These are phyloP conservation scores for Drosophila buzzatii DNA, from an alignment of 2,888 invertebrate species.

Conservation along the genomic window DNA sequence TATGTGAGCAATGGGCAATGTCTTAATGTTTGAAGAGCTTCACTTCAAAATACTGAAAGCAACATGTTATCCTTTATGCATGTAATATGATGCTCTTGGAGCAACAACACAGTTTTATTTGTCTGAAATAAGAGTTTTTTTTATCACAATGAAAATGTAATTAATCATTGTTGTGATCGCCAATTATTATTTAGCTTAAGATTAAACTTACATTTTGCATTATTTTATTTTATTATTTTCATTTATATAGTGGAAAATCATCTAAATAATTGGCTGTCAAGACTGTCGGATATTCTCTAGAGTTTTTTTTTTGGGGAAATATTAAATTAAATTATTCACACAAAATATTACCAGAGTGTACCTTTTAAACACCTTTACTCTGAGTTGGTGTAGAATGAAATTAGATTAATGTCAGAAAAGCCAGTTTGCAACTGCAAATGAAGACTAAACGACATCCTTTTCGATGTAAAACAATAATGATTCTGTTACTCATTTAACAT, in stretches of 20 bases:
- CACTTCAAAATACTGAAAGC: background rate
- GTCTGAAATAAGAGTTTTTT: too few species aligned
- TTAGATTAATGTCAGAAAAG: background rate
- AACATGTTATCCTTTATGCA: background rate
- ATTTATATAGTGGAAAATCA: background rate
- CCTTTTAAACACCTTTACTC: background rate
- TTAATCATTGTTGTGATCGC: too few species aligned
- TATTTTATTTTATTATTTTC: too few species aligned
- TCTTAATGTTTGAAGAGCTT: background rate
- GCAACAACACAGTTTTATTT: too few species aligned
- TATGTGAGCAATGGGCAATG: background rate
- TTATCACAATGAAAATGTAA: too few species aligned
- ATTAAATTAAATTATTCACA: background rate
- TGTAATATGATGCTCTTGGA: too few species aligned
- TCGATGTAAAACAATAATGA: background rate
- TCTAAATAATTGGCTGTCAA: background rate
- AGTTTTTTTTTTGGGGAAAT: background rate
- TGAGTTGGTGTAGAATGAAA: background rate
- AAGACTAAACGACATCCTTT: background rate
- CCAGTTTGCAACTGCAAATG: too few species aligned
- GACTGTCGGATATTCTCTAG: background rate
- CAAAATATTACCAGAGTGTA: background rate
- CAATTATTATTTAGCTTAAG: too few species aligned
- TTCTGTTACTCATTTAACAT: background rate
- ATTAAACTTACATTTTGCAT: too few species aligned